Evolutionary conservation across 2,113 vertebrate genomes (phyloP), one percentile per base, ranked within the genome.

Genomic region (Turnix velox): DNA sequence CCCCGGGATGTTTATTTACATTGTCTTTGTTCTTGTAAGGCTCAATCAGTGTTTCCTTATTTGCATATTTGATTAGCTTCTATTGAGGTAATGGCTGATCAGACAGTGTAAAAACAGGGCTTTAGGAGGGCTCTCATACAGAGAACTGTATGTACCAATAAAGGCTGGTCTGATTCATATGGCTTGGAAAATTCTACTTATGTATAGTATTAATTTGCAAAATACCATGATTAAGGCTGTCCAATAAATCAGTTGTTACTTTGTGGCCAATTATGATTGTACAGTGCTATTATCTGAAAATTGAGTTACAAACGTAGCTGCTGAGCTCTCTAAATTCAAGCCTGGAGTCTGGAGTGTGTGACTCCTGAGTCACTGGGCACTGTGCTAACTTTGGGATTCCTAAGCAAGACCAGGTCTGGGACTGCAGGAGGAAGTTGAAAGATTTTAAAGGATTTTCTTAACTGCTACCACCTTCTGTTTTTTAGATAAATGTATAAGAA

Each of bases 271-370:
- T 17, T 27, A 0, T 20, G 28, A 3, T 58, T 40, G 1, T 20
- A 9, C 0, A 1, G 27, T 25, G 39, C 28, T 25, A 11, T 19
- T 78, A 33, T 3, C 62, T 37, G 58, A 2, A 5, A 54, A 58
- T 2, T 16, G 31, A 18, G 7, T 48, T 74, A 5, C 22, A 13
- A 19, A 5, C 0, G 3, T 16, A 39, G 55, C 39, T 8, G 0
- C 1, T 4, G 76, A 31, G 51, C 62, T 46, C 23, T 28, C 0
- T 27, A 5, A 6, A 28, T 9, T 13, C 8, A 27, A 4, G 28
- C 25, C 30, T 52, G 82, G 49, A 33, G 28, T 13, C 8, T 9
- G 3, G 9, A 6, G 10, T 6, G 17, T 7, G n/a, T 3, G 63
- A 48, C 3, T 14, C 46, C 59, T 4, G 3, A 23, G 51, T 3